These are phyloP conservation scores for Rhynchophorus ferrugineus DNA, from an alignment of 1,140 invertebrate species.

Conservation along the genomic window DNA sequence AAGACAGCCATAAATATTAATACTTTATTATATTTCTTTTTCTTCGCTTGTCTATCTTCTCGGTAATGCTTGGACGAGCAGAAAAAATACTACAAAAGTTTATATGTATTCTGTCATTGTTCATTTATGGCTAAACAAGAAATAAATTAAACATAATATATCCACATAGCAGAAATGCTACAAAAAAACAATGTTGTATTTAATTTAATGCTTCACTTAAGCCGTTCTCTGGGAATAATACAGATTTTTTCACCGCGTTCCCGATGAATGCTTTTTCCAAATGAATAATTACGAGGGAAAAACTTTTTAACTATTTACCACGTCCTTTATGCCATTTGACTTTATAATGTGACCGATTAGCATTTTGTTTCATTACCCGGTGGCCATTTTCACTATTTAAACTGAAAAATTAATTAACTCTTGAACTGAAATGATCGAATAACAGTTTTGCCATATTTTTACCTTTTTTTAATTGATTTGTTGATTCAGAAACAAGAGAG, in stretches of 20 bases:
- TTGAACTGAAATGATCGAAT: too few species aligned
- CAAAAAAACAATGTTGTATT: conserved; percentile 10
- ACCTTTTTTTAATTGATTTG: too few species aligned
- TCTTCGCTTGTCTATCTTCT: conserved; percentile 15
- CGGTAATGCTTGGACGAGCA: conserved; percentile 17
- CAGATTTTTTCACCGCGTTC: neutral
- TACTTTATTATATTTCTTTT: conserved; percentile 15
- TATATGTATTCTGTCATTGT: conserved; percentile 22
- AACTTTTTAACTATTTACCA: too few species aligned
- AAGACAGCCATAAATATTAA: conserved; percentile 17
- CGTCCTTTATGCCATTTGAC: too few species aligned
- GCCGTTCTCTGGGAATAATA: neutral
- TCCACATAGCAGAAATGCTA: conserved; percentile 8
- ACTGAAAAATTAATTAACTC: too few species aligned
- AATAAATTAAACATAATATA: conserved; percentile 14
- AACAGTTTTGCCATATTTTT: too few species aligned
- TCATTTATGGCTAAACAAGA: conserved; percentile 14
- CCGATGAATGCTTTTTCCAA: neutral
- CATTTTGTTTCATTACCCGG: too few species aligned
- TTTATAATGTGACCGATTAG: too few species aligned
- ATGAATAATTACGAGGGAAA: too few species aligned
- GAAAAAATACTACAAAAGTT: conserved; percentile 18
- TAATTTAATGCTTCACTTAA: conserved; percentile 17
- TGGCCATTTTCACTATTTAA: too few species aligned
- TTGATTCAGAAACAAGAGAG: too few species aligned